Conservation (phyloP, 2,797 vertebrate genomes). For the Argyrosomus regius region DNA sequence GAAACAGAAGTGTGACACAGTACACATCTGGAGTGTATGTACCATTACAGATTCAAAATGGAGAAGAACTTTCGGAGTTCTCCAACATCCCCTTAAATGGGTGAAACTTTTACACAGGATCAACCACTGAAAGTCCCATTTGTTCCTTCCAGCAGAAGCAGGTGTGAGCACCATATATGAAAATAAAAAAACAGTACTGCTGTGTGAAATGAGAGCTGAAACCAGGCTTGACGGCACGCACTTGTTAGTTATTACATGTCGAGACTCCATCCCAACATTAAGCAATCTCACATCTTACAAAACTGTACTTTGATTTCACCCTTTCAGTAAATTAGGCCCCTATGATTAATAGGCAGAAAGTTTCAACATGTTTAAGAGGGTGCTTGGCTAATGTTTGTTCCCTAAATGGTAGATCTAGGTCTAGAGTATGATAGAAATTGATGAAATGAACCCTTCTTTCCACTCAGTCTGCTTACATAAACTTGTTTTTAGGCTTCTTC, state of each 20-base stretch:
- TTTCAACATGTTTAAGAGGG: constrained; percentile 30
- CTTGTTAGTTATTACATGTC: constrained; percentile 28
- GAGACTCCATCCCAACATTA: constrained; percentile 26
- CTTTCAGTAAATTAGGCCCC: background rate
- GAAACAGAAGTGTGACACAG: background rate
- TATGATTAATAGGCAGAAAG: constrained; percentile 19
- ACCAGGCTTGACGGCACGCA: constrained; percentile 7
- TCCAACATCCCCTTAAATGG: background rate
- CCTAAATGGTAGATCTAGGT: background rate
- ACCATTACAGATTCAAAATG: background rate
- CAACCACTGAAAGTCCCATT: constrained; percentile 38
- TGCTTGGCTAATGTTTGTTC: constrained; percentile 3
- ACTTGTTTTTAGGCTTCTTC: constrained; percentile 95
- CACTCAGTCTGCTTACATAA: constrained; percentile 87
- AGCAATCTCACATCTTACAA: constrained; percentile 39
- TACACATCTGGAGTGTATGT: background rate
- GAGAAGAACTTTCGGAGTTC: constrained; percentile 15
- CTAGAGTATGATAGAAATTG: background rate
- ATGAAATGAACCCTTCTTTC: no score
- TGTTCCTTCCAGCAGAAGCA: constrained; percentile 47
- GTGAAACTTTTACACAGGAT: constrained; percentile 5
- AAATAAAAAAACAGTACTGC: constrained; percentile 40
- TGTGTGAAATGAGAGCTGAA: constrained; percentile 46
- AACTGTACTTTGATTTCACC: constrained; percentile 6
- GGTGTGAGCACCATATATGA: constrained; percentile 32